Evolutionary conservation across 2,113 vertebrate genomes (phyloP), one percentile per base, ranked within the genome.

Genomic region (Sylvia atricapilla): DNA sequence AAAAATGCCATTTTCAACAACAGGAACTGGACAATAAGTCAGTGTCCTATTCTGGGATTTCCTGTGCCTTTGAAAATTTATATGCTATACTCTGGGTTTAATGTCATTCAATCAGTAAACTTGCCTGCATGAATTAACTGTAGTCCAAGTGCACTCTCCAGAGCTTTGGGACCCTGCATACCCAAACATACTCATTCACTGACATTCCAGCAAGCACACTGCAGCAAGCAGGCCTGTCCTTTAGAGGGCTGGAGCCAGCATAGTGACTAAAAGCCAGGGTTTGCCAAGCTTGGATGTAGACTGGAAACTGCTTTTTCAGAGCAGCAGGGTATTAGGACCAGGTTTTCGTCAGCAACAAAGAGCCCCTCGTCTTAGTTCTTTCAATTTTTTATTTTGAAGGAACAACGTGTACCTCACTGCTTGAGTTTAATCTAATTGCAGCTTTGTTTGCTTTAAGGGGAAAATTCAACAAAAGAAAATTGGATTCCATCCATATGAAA

Each of bases 381-480:
- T 50, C 22, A 50, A 15, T 69, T 89, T 77, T 58, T 64, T 39
- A 18, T 94, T 95, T 83, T 81, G 55, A 92, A 94, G 68, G 30
- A 93, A 39, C 7, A 52, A 35, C 17, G 37, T 55, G 21, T 5
- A 33, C n/a, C 60, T 93, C 11, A 9, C 16, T 87, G 44, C 25
- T 81, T 53, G 28, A 72, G 18, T 44, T 81, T 87, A 78, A 46
- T 87, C 53, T 92, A 78, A 64, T 56, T 93, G 49, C 20, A 89
- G 58, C 15, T 64, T 58, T 78, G 52, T 60, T 74, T 84, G 24
- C 59, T 94, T 86, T 68, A 47, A 86, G 52, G 5, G 41, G 22
- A 81, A 95, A 89, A 96, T 59, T 79, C 24, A 77, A 59, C 50
- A 88, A 74, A 86, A 39, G 22, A 84, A 69, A 90, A 66, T 39